Base-by-base conservation (phyloP, 2,113 vertebrate species). In the Cepphus grylle region DNA sequence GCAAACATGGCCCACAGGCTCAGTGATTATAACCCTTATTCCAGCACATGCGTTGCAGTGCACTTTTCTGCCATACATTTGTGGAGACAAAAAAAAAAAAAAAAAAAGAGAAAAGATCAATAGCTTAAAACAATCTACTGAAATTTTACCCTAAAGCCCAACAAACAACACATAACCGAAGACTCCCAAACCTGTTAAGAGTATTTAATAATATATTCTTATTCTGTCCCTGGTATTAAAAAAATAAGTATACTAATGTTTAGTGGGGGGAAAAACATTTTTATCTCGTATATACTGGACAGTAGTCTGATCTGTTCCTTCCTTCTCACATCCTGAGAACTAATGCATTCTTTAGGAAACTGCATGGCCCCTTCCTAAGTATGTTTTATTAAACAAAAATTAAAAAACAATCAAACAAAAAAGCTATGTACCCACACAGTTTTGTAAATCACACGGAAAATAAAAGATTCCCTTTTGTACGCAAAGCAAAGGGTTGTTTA, bases 21-120 rank as follows among this genome's bases (percentile, higher is more conserved):
- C 87, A 18, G n/a, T n/a, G 72, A 91, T 96, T 92, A 92, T 94
- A 94, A 59, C 70, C 36, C 62, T 84, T 53, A 77, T n/a, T 85
- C 55, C 89, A 95, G 72, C 29, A 81, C 36, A 27, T 66, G 47
- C 63, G 89, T 85, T 94, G 58, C 45, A 84, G 63, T 78, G 42
- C 56, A 77, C 30, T 96, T 88, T 74, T 78, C 70, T 91, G 70
- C 63, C 56, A 43, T 43, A 40, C 40, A 11, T 85, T 73, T 80
- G 55, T 34, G 40, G 27, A 90, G 40, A 49, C 11, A 19, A 38
- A 56, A 52, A 66, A 49, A 62, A 47, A 69, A 45, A 40, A 52
- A 66, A 21, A 61, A 78, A 49, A 40, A 40, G 11, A 73, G 5
- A 55, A 87, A 62, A 34, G 3, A 95, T 61, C 79, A 52, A 55